These are phyloP conservation scores for Sebastes ruberrimus DNA, from an alignment of 2,797 vertebrate species.

Conservation along the genomic window DNA sequence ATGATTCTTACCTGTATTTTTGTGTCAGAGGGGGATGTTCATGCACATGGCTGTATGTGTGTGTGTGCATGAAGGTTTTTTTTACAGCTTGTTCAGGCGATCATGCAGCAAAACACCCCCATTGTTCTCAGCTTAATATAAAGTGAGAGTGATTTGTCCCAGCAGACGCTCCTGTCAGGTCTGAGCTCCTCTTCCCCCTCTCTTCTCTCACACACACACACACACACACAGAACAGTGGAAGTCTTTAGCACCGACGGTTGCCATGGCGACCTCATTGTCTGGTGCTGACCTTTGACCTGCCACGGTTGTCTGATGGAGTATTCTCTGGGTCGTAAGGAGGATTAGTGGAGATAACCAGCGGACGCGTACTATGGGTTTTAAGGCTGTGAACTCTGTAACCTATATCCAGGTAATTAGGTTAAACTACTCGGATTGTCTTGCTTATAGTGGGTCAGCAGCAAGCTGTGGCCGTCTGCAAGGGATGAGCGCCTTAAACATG, in stretches of 20 bases:
- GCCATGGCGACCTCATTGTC: constrained; percentile 69
- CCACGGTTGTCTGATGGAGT: constrained; percentile 62
- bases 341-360: constrained; percentile 75
- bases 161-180: constrained; percentile 51
- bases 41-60: not conserved
- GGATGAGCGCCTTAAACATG: not conserved
- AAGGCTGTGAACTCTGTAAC: constrained; percentile 65
- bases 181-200: constrained; percentile 34
- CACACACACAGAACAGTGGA: constrained; percentile 11
- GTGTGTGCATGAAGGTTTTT: not conserved
- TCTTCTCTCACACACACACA: constrained; percentile 14
- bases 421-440: constrained; percentile 43
- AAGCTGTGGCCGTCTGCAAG: not conserved
- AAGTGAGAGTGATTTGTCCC: constrained; percentile 61
- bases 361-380: constrained; percentile 46
- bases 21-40: not conserved
- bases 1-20: not conserved
- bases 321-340: constrained; percentile 68
- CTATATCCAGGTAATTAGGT: constrained; percentile 73
- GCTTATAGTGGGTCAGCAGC: constrained; percentile 28
- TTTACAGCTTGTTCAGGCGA: not conserved
- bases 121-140: constrained; percentile 46
- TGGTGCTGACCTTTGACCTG: constrained; percentile 73
- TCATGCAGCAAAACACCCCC: not conserved
- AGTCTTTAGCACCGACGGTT: constrained; percentile 62